These are phyloP conservation scores for Physeter macrocephalus DNA, from an alignment of 2,113 vertebrate genomes.

Conservation along the genomic window DNA sequence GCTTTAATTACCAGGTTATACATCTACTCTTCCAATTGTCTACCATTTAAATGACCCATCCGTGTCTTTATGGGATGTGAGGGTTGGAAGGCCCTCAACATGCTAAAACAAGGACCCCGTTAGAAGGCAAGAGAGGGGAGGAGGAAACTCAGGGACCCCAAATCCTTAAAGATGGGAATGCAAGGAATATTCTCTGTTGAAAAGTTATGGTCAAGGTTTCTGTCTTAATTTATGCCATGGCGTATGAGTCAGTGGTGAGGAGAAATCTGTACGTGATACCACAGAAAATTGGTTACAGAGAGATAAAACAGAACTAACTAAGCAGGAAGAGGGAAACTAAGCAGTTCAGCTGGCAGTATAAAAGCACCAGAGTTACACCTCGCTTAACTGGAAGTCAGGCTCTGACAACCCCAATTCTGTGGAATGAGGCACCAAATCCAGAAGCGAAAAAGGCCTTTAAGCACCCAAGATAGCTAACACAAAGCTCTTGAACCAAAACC, in stretches of 20 bases:
- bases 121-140: background rate
- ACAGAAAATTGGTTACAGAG: background rate
- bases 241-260: background rate
- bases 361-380: background rate
- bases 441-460: constrained; percentile 48
- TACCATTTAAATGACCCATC: background rate
- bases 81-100: background rate
- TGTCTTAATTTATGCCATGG: background rate
- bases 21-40: background rate
- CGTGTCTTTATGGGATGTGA: background rate
- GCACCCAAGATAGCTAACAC: background rate
- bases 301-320: background rate
- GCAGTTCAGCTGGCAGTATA: background rate
- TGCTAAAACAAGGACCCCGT: background rate
- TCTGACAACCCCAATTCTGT: constrained; percentile 29
- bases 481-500: constrained; percentile 8
- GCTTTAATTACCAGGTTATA: background rate
- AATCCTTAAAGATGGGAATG: background rate
- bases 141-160: background rate
- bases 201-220: background rate
- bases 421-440: constrained; percentile 32
- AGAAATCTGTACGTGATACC: background rate
- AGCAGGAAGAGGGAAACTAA: background rate
- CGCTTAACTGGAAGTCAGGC: constrained; percentile 41
- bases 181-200: background rate